Conservation (phyloP, 2,113 vertebrate genomes). For the Odobenus rosmarus region DNA sequence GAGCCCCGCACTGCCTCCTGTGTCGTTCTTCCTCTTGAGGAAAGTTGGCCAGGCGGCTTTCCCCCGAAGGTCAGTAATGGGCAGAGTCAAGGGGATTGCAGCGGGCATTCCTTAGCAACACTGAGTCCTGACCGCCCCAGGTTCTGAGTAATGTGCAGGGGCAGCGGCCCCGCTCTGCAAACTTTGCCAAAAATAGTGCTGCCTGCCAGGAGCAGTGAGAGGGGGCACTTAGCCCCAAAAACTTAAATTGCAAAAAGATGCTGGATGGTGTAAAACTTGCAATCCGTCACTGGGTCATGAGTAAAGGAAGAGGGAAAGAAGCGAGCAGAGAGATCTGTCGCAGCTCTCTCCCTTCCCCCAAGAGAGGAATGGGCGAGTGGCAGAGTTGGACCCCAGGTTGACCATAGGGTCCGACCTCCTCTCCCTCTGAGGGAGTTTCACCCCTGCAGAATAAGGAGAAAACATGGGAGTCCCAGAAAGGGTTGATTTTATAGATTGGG, state of each 20-base stretch:
- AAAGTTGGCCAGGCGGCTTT: not conserved
- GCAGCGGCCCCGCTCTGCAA: not conserved
- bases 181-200: not conserved
- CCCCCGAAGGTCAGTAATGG: not conserved
- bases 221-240: not conserved
- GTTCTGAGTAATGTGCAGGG: not conserved
- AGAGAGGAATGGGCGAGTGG: not conserved
- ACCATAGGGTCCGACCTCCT: not conserved
- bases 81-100: not conserved
- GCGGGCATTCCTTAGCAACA: not conserved
- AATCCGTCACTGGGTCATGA: fast-evolving
- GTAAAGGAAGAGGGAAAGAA: not conserved
- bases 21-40: not conserved
- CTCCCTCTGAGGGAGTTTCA: not conserved
- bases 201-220: not conserved
- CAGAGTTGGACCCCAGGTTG: not conserved
- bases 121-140: not conserved
- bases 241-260: not conserved
- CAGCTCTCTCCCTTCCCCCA: not conserved
- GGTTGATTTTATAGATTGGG: not conserved
- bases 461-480: not conserved
- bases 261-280: not conserved
- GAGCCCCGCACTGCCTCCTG: fast-evolving
- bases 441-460: not conserved
- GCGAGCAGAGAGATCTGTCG: not conserved